Conservation (phyloP, 2,888 invertebrate genomes). For the Amphipoea lucens region DNA sequence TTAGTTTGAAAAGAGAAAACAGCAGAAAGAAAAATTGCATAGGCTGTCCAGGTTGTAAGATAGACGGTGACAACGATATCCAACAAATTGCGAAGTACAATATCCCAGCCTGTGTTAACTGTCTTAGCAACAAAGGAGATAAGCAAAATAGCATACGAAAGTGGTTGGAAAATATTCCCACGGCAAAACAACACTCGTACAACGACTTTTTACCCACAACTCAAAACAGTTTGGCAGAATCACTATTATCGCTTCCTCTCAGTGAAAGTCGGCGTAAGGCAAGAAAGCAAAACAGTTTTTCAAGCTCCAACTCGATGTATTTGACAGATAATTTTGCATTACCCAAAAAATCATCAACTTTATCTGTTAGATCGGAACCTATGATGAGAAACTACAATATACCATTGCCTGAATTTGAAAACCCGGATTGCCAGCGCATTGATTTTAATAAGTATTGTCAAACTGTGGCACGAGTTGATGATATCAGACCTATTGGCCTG, state of each 20-base stretch:
- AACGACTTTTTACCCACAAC: slow-evolving; percentile 76
- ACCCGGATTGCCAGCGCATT: slow-evolving; percentile 68
- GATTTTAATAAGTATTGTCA: slow-evolving; percentile 77
- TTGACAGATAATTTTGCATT: slow-evolving; percentile 74
- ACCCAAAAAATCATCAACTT: slow-evolving; percentile 78
- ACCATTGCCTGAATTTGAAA: slow-evolving; percentile 83
- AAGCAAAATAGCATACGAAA: slow-evolving; percentile 94
- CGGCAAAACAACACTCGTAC: slow-evolving; percentile 77
- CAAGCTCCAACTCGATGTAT: slow-evolving; percentile 75
- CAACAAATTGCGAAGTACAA: slow-evolving; percentile 85
- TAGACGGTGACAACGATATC: slow-evolving; percentile 75
- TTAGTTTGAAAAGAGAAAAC: slow-evolving; percentile 91
- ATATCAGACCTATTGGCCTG: slow-evolving; percentile 80
- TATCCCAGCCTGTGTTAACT: slow-evolving; percentile 88
- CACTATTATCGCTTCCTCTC: slow-evolving; percentile 81
- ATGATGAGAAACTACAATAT: slow-evolving; percentile 82
- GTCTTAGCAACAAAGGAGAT: slow-evolving; percentile 91
- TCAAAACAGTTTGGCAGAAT: slow-evolving; percentile 77
- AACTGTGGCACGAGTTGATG: slow-evolving; percentile 78
- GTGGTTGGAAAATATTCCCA: slow-evolving; percentile 94
- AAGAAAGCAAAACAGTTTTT: slow-evolving; percentile 84
- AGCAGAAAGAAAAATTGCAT: slow-evolving; percentile 91
- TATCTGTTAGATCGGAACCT: slow-evolving; percentile 87
- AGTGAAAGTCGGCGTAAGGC: slow-evolving; percentile 76
- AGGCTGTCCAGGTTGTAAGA: slow-evolving; percentile 92